Evolutionary conservation across 2,888 invertebrate species (phyloP).

Genomic region (Polyommatus icarus): DNA sequence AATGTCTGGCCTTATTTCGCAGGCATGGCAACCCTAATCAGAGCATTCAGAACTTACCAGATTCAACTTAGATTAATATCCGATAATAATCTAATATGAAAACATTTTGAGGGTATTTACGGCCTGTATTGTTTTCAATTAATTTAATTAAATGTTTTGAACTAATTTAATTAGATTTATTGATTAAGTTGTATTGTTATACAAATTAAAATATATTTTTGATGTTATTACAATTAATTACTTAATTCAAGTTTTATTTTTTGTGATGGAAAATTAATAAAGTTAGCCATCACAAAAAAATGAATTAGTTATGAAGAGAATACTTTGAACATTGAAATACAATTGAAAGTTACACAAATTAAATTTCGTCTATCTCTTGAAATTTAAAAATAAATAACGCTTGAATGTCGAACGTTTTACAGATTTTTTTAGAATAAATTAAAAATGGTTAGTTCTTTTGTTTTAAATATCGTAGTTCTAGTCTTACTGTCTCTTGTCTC

Average conservation of each 20-base stretch:
- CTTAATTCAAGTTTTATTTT: too few species aligned
- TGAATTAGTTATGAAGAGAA: neutral
- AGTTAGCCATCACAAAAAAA: neutral
- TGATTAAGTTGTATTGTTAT: neutral
- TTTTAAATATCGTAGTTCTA: too few species aligned
- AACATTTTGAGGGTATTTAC: constrained; percentile 13
- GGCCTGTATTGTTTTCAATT: constrained; percentile 9
- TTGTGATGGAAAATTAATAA: too few species aligned
- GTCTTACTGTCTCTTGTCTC: too few species aligned
- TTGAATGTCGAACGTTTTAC: neutral
- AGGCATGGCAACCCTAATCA: neutral
- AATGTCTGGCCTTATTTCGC: neutral
- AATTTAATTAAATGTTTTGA: constrained; percentile 29
- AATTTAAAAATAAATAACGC: neutral
- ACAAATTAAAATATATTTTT: neutral
- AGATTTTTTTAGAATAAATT: too few species aligned
- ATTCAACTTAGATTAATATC: constrained; percentile 33
- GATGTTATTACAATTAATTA: too few species aligned
- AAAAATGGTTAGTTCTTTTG: too few species aligned
- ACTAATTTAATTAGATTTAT: constrained; percentile 3
- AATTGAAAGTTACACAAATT: neutral
- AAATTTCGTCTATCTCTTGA: neutral
- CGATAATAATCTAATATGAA: constrained; percentile 27
- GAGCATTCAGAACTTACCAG: constrained; percentile 8
- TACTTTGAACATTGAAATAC: neutral